These are phyloP conservation scores for Pseudopipra pipra DNA, from an alignment of 2,113 vertebrate genomes.

Conservation along the genomic window DNA sequence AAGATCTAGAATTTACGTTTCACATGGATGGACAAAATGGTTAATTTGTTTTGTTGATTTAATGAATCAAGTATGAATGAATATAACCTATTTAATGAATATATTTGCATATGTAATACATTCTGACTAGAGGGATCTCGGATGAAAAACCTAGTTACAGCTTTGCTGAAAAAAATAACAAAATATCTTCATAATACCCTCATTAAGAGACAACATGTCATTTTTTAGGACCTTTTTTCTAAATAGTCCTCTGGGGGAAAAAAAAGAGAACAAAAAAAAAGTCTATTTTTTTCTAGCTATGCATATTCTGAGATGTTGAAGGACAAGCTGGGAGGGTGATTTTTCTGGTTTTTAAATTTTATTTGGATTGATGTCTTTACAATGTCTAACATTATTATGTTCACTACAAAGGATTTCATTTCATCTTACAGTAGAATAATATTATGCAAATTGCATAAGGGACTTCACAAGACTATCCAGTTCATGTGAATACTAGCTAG, in stretches of 20 bases:
- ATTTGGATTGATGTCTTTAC: conserved; percentile 2
- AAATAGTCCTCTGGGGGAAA: not conserved
- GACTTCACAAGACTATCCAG: conserved; percentile 50
- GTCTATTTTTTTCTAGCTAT: not conserved
- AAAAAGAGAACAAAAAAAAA: not conserved
- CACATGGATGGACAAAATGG: not conserved
- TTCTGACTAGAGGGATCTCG: not conserved
- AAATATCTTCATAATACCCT: not conserved
- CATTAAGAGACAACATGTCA: not conserved
- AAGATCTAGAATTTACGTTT: not conserved
- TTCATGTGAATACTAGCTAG: conserved; percentile 48
- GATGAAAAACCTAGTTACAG: not conserved
- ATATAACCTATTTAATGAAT: not conserved
- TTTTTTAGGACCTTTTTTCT: not conserved
- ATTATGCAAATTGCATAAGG: conserved; percentile 48
- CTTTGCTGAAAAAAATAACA: not conserved
- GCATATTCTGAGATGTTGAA: not conserved
- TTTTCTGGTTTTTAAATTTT: not conserved
- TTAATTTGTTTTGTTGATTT: not conserved
- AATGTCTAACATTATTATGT: conserved; percentile 17
- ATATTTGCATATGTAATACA: not conserved
- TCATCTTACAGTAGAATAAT: conserved; percentile 29
- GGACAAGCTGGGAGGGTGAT: not conserved
- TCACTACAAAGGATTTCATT: conserved; percentile 30
- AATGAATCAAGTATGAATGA: not conserved